These are phyloP conservation scores for Turritopsis dohrnii DNA, from an alignment of 30 jellyfish, hydroid and myxozoan species.

Conservation along the genomic window DNA sequence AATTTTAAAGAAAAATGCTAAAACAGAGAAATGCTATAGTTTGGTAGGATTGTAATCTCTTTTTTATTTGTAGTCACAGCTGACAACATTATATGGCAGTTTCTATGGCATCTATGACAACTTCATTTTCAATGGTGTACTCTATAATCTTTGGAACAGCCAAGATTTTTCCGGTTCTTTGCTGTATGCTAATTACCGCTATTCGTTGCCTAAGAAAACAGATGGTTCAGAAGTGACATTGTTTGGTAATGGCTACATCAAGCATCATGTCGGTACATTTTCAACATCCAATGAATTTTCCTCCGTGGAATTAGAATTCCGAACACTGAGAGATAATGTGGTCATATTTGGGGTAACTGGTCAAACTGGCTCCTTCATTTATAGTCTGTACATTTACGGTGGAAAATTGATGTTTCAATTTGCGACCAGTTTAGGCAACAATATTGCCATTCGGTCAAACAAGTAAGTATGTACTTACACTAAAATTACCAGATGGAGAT, in stretches of 20 bases:
- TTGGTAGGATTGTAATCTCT: background rate
- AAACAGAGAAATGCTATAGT: background rate
- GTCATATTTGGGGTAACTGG: conserved; percentile 83
- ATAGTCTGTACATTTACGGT: conserved; percentile 68
- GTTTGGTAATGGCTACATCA: conserved; percentile 87
- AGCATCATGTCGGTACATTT: conserved; percentile 63
- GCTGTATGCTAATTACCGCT: conserved; percentile 53
- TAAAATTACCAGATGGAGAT: no score
- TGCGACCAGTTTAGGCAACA: conserved; percentile 88
- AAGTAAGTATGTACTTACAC: no score
- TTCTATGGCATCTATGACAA: conserved; percentile 77
- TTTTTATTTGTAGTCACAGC: conserved; percentile 42
- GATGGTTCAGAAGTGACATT: conserved; percentile 68
- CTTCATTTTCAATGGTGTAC: conserved; percentile 49
- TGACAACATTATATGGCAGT: conserved; percentile 62
- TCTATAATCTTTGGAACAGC: conserved; percentile 76
- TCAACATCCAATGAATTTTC: conserved; percentile 52
- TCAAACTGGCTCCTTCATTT: conserved; percentile 52
- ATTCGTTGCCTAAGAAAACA: conserved; percentile 42
- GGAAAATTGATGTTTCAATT: conserved; percentile 88
- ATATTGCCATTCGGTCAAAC: conserved; percentile 69
- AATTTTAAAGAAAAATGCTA: background rate
- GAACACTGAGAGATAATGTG: conserved; percentile 67
- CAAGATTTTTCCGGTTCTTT: conserved; percentile 41
- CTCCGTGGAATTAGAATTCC: conserved; percentile 62